Evolutionary conservation across 2,888 invertebrate genomes (phyloP).

Genomic region (Meteorus colon): DNA sequence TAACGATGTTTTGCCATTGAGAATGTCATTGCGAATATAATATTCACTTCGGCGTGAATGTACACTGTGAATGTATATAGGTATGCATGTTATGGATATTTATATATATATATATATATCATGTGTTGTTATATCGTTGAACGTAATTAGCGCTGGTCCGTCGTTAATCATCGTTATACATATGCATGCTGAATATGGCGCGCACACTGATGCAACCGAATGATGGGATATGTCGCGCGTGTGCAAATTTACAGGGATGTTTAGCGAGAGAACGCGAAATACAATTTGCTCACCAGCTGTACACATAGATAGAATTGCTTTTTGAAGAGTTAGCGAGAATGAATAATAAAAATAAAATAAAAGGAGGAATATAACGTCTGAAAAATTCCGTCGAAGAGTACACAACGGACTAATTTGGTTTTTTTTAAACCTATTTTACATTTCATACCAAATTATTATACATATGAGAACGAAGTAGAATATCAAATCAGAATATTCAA

Average conservation of each 20-base stretch:
- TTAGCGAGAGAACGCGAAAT: conserved; percentile 34
- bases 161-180: conserved; percentile 56
- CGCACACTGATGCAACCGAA: conserved; percentile 42
- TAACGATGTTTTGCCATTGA: too few species aligned
- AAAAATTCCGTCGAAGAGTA: not conserved
- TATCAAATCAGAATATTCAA: not conserved
- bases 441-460: not conserved
- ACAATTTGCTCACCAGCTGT: conserved; percentile 15
- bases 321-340: not conserved
- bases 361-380: not conserved
- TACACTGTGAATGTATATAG: too few species aligned
- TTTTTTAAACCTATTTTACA: not conserved
- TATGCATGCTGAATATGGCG: not conserved
- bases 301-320: not conserved
- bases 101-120: not conserved
- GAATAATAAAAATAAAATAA: not conserved
- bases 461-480: not conserved
- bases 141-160: conserved; percentile 58
- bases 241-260: conserved; percentile 40
- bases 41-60: too few species aligned
- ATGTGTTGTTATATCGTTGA: conserved; percentile 39
- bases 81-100: not conserved
- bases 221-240: conserved; percentile 29
- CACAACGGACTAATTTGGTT: not conserved
- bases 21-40: too few species aligned